These are phyloP conservation scores for Asobara japonica DNA, from an alignment of 1,140 invertebrate species.

Conservation along the genomic window DNA sequence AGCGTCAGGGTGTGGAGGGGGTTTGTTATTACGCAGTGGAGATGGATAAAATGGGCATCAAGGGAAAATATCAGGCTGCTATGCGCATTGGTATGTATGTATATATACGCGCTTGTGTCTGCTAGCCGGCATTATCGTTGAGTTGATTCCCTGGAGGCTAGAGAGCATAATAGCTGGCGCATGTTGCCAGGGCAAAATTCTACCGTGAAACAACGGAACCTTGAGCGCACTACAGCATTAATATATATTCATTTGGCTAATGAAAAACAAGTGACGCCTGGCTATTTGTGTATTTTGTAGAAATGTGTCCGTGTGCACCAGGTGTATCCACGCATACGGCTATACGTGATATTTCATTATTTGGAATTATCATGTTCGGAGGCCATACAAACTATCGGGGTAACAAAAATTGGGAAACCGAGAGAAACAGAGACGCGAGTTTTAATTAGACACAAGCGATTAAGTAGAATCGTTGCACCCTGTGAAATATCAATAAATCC, in stretches of 20 bases:
- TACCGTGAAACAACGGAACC: conserved; percentile 12
- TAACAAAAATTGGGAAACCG: not conserved
- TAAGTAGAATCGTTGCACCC: not conserved
- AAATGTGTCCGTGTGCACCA: not conserved
- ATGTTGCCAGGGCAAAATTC: conserved; percentile 24
- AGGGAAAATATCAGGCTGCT: not conserved
- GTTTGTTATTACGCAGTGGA: not conserved
- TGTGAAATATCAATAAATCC: too few relatives aligned
- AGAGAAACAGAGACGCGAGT: not conserved
- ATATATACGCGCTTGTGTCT: too few relatives aligned
- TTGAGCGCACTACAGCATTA: conserved; percentile 25
- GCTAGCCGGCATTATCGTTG: conserved; percentile 1
- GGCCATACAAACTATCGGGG: not conserved
- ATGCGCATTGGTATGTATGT: not conserved
- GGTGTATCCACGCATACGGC: not conserved
- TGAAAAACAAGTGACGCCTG: conserved; percentile 37
- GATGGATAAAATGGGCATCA: conserved; percentile 6
- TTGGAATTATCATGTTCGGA: not conserved
- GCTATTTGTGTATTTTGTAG: conserved; percentile 7
- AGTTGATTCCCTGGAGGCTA: conserved; percentile 1
- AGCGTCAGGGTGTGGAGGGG: not conserved
- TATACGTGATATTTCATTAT: conserved; percentile 1
- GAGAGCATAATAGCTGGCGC: conserved; percentile 22
- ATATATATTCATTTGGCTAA: conserved; percentile 41
- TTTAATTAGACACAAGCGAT: not conserved